A percentile compares a stretch with the other conserved stretches of the same genome.
phyloP scores from a whole-genome alignment of 2,113 vertebrate species.

The Pteruthius melanotis region DNA sequence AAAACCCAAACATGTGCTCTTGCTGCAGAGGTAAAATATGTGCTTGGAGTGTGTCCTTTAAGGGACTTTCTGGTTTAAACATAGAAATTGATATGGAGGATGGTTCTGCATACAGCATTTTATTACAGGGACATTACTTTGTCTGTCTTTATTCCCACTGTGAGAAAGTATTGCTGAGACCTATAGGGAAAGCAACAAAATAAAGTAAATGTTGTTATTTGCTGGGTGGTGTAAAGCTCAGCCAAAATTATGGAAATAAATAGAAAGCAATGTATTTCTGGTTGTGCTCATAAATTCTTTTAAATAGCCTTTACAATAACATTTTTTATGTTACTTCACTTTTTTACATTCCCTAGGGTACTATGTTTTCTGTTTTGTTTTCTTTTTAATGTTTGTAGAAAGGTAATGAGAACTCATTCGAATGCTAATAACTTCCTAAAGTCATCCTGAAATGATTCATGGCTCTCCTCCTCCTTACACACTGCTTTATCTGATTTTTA shows the following conservation, averaged over 20 bases:
- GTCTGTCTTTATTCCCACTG: neutral
- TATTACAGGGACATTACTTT: neutral
- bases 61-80: neutral
- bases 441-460: neutral
- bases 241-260: neutral
- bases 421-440: neutral
- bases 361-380: neutral
- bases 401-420: neutral
- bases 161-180: neutral
- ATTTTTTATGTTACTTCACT: neutral
- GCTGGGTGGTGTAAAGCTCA: neutral
- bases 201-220: neutral
- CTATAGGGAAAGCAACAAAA: neutral
- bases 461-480: neutral
- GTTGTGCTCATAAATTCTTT: neutral
- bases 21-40: neutral
- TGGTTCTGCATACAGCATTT: neutral
- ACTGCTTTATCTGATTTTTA: neutral
- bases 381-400: neutral
- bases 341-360: neutral
- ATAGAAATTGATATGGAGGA: neutral
- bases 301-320: neutral
- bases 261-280: neutral
- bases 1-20: neutral
- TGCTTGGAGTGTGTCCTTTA: neutral